Conservation (phyloP, 2,113 vertebrate species). For the Thamnaconus septentrionalis region DNA sequence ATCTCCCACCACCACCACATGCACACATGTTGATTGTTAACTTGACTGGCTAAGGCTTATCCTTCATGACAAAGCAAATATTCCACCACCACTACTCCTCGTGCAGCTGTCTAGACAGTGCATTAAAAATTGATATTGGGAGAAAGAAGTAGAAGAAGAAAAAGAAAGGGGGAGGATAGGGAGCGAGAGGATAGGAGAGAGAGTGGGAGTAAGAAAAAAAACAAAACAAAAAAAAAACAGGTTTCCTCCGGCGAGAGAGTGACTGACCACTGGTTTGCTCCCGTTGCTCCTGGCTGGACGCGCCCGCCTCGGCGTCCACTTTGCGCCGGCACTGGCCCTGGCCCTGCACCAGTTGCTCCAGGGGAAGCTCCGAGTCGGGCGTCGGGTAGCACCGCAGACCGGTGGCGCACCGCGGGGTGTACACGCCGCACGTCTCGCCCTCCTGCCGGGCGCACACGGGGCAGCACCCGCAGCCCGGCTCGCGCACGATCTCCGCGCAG, state of each 20-base stretch:
- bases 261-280: constrained; percentile 77
- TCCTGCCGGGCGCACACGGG: constrained; percentile 84
- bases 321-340: constrained; percentile 86
- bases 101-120: constrained; percentile 59
- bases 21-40: neutral
- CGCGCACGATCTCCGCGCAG: constrained; percentile 86
- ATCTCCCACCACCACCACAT: neutral
- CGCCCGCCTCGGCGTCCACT: constrained; percentile 78
- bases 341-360: constrained; percentile 89
- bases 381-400: constrained; percentile 89
- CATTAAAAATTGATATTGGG: constrained; percentile 57
- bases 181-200: no score
- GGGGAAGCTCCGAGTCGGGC: constrained; percentile 87
- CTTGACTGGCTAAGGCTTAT: constrained; percentile 15
- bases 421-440: constrained; percentile 88
- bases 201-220: no score
- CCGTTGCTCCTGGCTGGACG: constrained; percentile 72
- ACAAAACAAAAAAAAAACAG: constrained; percentile 12
- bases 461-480: constrained; percentile 89
- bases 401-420: constrained; percentile 88
- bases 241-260: constrained; percentile 30
- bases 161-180: no score
- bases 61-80: constrained; percentile 44
- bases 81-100: constrained; percentile 11
- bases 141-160: no score